Conservation (phyloP, 2,888 invertebrate genomes). For the Gortyna flavago region DNA sequence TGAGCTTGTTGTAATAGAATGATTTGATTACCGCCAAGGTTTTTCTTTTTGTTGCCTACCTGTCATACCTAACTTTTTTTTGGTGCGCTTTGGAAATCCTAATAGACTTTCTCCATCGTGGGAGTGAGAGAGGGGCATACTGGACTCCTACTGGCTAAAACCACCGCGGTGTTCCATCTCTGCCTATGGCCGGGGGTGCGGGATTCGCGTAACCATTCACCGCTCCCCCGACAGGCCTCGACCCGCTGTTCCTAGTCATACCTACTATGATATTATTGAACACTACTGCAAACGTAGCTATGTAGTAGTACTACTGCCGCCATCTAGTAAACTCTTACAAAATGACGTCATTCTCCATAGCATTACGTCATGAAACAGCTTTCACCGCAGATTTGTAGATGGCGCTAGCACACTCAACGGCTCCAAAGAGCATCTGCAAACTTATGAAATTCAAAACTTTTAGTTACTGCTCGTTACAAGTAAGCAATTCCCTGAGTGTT, state of each 20-base stretch:
- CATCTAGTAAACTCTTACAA: conserved; percentile 17
- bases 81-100: no score
- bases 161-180: no score
- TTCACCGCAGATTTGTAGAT: conserved; percentile 13
- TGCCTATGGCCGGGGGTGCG: no score
- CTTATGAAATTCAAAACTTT: not conserved
- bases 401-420: not conserved
- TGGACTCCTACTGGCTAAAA: no score
- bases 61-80: no score
- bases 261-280: not conserved
- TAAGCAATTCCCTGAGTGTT: not conserved
- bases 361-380: not conserved
- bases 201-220: no score
- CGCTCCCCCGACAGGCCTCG: no score
- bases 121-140: no score
- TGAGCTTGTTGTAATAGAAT: not conserved
- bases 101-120: no score
- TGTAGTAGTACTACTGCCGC: not conserved
- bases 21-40: not conserved
- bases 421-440: not conserved
- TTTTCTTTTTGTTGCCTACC: not conserved
- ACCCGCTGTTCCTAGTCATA: no score
- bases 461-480: not conserved
- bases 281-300: not conserved
- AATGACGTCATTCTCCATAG: not conserved